Conservation (phyloP, 2,113 vertebrate species). For the Actinemys pallida region DNA sequence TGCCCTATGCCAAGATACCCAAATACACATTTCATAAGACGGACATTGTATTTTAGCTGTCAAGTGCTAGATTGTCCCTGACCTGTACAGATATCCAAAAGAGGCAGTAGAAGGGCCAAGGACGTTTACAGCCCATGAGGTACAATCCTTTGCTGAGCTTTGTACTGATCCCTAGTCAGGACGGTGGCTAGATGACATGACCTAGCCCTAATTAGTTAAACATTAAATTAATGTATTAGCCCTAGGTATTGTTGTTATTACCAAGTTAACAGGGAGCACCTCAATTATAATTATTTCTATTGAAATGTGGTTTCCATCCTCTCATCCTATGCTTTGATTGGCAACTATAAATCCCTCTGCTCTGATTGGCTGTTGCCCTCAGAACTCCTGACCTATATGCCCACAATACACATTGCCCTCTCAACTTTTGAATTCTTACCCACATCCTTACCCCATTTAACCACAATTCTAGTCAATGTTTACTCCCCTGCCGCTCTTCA, state of each 20-base stretch:
- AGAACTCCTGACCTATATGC: background rate
- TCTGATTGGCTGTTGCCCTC: background rate
- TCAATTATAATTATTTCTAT: background rate
- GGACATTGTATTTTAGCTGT: background rate
- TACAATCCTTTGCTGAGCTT: background rate
- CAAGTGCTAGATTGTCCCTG: background rate
- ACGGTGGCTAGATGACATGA: background rate
- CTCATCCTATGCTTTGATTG: background rate
- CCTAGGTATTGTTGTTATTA: background rate
- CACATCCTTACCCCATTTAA: background rate
- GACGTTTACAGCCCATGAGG: background rate
- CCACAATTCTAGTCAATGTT: background rate
- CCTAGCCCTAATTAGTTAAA: background rate
- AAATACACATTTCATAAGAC: background rate
- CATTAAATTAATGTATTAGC: background rate
- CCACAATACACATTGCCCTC: too few species aligned
- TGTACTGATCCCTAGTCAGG: background rate
- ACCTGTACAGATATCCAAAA: background rate
- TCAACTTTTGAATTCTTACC: background rate
- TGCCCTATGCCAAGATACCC: background rate
- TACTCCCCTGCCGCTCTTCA: background rate
- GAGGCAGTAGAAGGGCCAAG: background rate
- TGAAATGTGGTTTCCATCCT: background rate
- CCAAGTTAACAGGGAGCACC: background rate
- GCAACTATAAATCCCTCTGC: background rate